A percentile compares a stretch with the other conserved stretches of the same genome.
phyloP scores from a whole-genome alignment of 2,888 invertebrate genomes.

The Meteorus cinctellus region DNA sequence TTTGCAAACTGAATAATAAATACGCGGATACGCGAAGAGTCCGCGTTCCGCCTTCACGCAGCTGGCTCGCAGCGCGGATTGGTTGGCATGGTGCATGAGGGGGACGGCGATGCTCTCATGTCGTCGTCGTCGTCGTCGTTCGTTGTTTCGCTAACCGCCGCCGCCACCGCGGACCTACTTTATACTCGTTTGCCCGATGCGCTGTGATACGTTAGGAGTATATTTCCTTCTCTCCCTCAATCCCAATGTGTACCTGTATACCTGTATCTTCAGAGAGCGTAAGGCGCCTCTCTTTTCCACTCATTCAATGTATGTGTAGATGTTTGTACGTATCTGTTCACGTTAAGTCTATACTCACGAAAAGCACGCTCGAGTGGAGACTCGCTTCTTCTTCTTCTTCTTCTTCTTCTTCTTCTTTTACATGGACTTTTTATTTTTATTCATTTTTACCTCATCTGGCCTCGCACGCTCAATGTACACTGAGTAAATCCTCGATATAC shows the following conservation, averaged over 20 bases:
- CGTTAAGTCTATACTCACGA: not conserved
- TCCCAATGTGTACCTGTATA: not conserved
- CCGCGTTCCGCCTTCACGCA: conserved; percentile 73
- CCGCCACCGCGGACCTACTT: conserved; percentile 37
- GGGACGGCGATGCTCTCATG: conserved; percentile 68
- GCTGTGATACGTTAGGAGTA: conserved; percentile 33
- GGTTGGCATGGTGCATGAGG: conserved; percentile 67
- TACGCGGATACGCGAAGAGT: conserved; percentile 70
- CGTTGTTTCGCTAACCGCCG: conserved; percentile 40
- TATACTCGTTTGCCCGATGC: conserved; percentile 38
- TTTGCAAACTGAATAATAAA: conserved; percentile 74
- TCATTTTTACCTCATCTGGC: conserved; percentile 13
- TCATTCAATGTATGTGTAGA: conserved; percentile 1
- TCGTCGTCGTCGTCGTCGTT: conserved; percentile 45
- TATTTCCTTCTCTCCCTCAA: conserved; percentile 29
- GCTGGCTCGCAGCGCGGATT: conserved; percentile 70
- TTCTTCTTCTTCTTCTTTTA: not conserved
- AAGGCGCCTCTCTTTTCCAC: conserved; percentile 40
- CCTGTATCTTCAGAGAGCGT: not conserved
- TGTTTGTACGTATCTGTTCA: not conserved
- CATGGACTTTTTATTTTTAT: not conserved
- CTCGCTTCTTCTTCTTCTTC: conserved; percentile 19
- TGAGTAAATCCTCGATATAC: conserved; percentile 10
- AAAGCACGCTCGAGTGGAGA: conserved; percentile 27
- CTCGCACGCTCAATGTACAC: conserved; percentile 7